Conservation (phyloP, 2,113 vertebrate genomes). For the Rhineura floridana region DNA sequence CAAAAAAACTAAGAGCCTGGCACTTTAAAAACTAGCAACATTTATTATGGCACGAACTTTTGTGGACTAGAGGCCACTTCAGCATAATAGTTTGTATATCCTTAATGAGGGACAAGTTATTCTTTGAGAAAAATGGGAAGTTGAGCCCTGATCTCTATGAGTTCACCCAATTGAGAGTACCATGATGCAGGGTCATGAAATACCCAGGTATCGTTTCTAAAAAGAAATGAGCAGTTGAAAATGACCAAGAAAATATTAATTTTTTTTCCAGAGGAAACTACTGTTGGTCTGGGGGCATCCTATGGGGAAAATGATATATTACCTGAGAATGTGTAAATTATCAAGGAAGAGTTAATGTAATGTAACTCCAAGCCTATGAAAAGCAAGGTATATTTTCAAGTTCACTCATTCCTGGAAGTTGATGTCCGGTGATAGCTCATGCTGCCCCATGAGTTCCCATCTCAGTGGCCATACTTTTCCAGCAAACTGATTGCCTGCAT, state of each 20-base stretch:
- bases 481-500: not conserved
- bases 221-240: not conserved
- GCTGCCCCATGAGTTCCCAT: not conserved
- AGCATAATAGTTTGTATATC: not conserved
- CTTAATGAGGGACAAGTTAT: not conserved
- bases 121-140: not conserved
- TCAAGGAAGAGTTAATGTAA: not conserved
- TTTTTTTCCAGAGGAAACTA: not conserved
- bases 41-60: not conserved
- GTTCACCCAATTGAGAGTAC: not conserved
- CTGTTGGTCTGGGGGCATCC: not conserved
- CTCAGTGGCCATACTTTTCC: not conserved
- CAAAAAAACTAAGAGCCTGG: not conserved
- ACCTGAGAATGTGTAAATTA: not conserved
- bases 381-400: not conserved
- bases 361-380: too few species aligned
- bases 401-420: not conserved
- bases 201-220: not conserved
- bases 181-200: not conserved
- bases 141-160: not conserved
- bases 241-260: too few species aligned
- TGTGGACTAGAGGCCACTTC: not conserved
- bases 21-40: not conserved
- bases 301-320: not conserved
- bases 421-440: too few species aligned